Percentiles rank a stretch among this genome's conserved stretches.
Evolutionary conservation across 1,140 invertebrate species (phyloP).

Genomic region (Hyles vespertilio): DNA sequence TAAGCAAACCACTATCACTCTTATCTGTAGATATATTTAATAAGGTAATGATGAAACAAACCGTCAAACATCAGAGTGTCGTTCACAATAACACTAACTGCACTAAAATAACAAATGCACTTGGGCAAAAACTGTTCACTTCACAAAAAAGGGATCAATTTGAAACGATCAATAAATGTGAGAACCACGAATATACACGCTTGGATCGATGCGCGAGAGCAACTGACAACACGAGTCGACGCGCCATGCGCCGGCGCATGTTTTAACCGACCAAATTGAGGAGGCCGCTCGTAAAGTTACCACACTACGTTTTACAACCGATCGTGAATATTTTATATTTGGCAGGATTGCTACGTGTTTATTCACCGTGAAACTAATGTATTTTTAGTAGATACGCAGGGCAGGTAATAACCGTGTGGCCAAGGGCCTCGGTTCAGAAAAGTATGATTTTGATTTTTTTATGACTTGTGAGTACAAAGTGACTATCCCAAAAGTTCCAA

Average conservation of each 20-base stretch:
- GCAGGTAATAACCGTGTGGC: constrained; percentile 62
- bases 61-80: constrained; percentile 5
- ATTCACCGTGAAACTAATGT: constrained; percentile 59
- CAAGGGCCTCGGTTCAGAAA: constrained; percentile 52
- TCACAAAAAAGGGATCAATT: constrained; percentile 41
- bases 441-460: constrained; percentile 1
- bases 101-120: constrained; percentile 18
- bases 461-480: no score
- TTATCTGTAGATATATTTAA: constrained; percentile 43
- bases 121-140: constrained; percentile 19
- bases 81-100: no score
- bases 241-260: constrained; percentile 56
- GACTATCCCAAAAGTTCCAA: no score
- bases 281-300: constrained; percentile 13
- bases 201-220: constrained; percentile 62
- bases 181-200: constrained; percentile 18
- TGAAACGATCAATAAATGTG: constrained; percentile 37
- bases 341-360: constrained; percentile 40
- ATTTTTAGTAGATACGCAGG: constrained; percentile 67
- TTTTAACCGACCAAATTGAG: constrained; percentile 39
- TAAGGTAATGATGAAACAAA: constrained; percentile 25
- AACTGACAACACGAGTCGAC: constrained; percentile 56
- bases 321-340: constrained; percentile 17
- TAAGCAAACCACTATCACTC: constrained; percentile 60
- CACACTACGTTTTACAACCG: not conserved